Percentiles rank a stretch among this genome's conserved stretches.
These are phyloP conservation scores for Cryptoblepharus egeriae DNA, from an alignment of 2,797 vertebrate genomes.

Conservation along the genomic window DNA sequence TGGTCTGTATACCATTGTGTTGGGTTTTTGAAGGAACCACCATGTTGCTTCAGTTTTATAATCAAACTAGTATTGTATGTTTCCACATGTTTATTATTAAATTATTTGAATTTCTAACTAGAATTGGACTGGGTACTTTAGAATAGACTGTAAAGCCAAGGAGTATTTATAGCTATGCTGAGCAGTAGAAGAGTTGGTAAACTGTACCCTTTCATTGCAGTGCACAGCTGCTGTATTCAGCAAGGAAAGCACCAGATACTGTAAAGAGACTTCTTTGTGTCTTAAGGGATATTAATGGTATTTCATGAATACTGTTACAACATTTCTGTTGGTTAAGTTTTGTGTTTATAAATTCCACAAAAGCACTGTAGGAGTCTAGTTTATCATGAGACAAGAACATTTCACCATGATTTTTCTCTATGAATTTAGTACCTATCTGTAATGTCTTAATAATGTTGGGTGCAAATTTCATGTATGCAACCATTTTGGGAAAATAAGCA, in stretches of 20 bases:
- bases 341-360: not conserved
- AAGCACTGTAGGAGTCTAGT: not conserved
- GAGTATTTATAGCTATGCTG: not conserved
- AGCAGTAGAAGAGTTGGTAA: not conserved
- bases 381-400: not conserved
- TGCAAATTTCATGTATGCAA: not conserved
- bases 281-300: not conserved
- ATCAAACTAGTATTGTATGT: not conserved
- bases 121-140: not conserved
- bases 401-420: not conserved
- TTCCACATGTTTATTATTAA: not conserved
- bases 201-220: not conserved
- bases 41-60: not conserved
- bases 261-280: not conserved
- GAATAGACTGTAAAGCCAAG: not conserved
- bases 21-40: not conserved
- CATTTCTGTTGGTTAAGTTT: not conserved
- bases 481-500: not conserved
- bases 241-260: constrained; percentile 33
- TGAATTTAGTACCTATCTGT: not conserved
- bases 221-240: constrained; percentile 34
- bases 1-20: not conserved
- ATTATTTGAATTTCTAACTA: not conserved
- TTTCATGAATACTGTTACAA: not conserved
- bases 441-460: not conserved